phyloP scores from a whole-genome alignment of 2,113 vertebrate genomes.

The Pavo muticus region DNA sequence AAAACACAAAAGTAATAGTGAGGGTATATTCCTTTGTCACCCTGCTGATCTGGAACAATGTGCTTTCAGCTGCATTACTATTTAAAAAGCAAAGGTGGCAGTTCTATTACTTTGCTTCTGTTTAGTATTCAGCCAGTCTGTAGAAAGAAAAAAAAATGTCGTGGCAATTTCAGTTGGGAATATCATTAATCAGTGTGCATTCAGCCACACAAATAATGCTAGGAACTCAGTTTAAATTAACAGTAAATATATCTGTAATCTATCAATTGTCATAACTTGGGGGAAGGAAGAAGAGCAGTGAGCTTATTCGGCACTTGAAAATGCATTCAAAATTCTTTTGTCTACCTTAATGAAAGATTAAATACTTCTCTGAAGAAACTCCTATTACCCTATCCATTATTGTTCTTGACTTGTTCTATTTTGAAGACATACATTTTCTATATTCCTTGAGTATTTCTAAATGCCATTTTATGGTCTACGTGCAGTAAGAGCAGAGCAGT shows the following conservation, averaged over 20 bases:
- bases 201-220: background rate
- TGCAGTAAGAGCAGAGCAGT: background rate
- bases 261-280: background rate
- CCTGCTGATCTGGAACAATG: background rate
- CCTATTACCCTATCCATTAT: background rate
- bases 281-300: background rate
- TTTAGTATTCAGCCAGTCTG: constrained; percentile 6
- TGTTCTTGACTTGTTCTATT: constrained; percentile 8
- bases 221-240: background rate
- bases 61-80: constrained; percentile 28
- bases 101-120: constrained; percentile 32
- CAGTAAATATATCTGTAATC: constrained; percentile 35
- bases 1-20: background rate
- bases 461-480: background rate
- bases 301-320: background rate
- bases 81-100: constrained; percentile 23
- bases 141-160: background rate
- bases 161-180: constrained; percentile 6
- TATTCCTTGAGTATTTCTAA: constrained; percentile 16
- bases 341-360: constrained; percentile 33
- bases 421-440: background rate
- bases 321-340: constrained; percentile 1
- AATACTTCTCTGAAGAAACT: constrained; percentile 8
- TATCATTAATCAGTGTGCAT: background rate
- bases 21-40: background rate